Conservation (phyloP, 1,140 invertebrate species). For the Papilio xuthus region DNA sequence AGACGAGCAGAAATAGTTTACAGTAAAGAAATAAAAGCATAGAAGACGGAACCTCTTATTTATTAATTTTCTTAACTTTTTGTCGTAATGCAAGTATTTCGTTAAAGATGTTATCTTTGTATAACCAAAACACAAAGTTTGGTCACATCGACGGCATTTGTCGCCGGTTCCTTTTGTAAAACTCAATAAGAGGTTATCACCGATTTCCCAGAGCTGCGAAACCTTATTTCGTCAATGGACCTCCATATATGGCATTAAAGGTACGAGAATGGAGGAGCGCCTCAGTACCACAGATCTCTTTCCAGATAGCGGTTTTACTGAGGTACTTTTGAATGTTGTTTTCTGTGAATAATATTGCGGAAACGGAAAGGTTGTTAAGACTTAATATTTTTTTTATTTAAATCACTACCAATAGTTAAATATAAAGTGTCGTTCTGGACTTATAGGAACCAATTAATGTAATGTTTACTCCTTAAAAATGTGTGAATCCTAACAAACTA, state of each 20-base stretch:
- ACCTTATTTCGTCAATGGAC: conserved; percentile 25
- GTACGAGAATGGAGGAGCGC: conserved; percentile 24
- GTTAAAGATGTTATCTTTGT: background rate
- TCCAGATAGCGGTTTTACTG: conserved; percentile 21
- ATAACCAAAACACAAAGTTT: conserved; percentile 2
- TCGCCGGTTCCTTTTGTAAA: conserved; percentile 29
- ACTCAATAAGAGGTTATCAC: conserved; percentile 34
- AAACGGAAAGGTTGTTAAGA: conserved; percentile 11
- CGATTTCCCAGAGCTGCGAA: conserved; percentile 30
- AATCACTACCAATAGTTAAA: background rate
- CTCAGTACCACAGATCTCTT: conserved; percentile 27
- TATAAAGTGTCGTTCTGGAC: background rate
- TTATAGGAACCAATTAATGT: background rate
- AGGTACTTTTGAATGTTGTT: conserved; percentile 15
- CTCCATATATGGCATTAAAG: conserved; percentile 26
- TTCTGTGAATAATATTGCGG: conserved; percentile 8
- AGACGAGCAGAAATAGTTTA: too few species aligned
- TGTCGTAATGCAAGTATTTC: background rate
- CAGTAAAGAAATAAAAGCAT: background rate
- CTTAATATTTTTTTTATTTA: conserved; percentile 1
- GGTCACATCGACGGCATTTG: background rate
- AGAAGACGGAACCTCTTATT: background rate
- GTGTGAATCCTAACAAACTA: background rate
- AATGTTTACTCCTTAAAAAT: background rate
- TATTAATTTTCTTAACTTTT: background rate